Base-by-base conservation (phyloP, 1,140 invertebrate genomes). In the Drosophila elegans region DNA sequence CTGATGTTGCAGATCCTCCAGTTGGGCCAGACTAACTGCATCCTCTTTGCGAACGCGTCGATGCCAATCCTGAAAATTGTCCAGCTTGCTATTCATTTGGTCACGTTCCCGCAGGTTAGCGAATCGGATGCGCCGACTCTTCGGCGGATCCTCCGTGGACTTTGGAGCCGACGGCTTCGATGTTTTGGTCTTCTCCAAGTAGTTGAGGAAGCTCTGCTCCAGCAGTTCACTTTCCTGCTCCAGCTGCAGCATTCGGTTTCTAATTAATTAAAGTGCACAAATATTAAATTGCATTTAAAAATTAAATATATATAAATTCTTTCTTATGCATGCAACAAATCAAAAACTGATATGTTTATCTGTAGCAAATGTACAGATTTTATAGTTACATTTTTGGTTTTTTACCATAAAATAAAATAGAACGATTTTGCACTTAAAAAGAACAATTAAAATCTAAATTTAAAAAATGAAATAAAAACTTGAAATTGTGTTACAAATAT, bases 211-310 rank as follows among this genome's bases (percentile, higher is more conserved):
- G 13, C 78, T 91, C 29, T 81, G 54, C 64, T 92, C 91, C 2
- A 92, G 62, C 49, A 85, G 53, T 51, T 91, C 77, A 29, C 90
- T 92, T 59, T 92, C 91, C 53, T 82, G 64, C 46, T 92, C 91
- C 36, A 92, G 55, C 59, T 92, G 76, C 59, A 75, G 55, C 63
- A 92, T 80, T 7, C 91, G 90, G n/a, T 68, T 61, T 41, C 91
- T 92, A 29, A 2, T 6, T n/a, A 2, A 45, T 36, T 25, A 60
- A 1, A 3, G 3, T 27, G 16, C 1, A 16, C 21, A 11, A 0
- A 10, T 11, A 2, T 61, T 32, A 16, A 16, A 32, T 16, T 41
- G 27, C 2, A 27, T 2, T 6, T 3, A 11, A 13, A 9, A 27
- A 29, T 29, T 3, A 1, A 7, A 34, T 2, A 32, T 0, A 1